Conservation (phyloP, 2,888 invertebrate species). For the Diploptera punctata region DNA sequence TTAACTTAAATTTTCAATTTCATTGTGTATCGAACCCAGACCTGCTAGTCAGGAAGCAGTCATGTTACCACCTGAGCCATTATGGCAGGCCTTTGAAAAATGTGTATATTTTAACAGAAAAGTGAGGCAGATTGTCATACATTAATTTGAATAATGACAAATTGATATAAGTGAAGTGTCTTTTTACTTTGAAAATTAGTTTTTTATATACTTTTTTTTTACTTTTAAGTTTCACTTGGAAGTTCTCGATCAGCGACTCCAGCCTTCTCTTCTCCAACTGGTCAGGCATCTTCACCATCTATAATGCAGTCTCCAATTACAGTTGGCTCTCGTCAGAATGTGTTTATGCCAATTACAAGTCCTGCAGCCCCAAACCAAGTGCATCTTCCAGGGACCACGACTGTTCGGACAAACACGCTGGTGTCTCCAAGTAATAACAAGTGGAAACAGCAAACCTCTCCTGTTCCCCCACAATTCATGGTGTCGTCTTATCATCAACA, state of each 20-base stretch:
- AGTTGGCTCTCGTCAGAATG: constrained; percentile 79
- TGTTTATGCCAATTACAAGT: constrained; percentile 90
- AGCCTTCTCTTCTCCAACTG: constrained; percentile 77
- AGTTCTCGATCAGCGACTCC: constrained; percentile 94
- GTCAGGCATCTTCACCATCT: constrained; percentile 69
- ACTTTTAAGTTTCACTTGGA: constrained; percentile 80
- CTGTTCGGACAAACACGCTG: constrained; percentile 45
- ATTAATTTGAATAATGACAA: too few species aligned
- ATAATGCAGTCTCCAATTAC: constrained; percentile 71
- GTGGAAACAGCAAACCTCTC: constrained; percentile 55
- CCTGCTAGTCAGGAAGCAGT: too few species aligned
- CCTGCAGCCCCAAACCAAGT: constrained; percentile 53
- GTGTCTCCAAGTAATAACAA: constrained; percentile 52
- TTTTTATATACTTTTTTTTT: too few species aligned
- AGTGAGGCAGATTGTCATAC: too few species aligned
- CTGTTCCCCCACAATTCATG: constrained; percentile 57
- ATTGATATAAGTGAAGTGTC: too few species aligned
- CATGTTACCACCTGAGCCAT: too few species aligned
- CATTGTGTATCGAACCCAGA: too few species aligned
- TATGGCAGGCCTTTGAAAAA: too few species aligned
- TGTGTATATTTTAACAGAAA: too few species aligned
- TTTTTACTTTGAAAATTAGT: too few species aligned
- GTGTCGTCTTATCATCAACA: constrained; percentile 53
- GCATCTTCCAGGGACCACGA: background rate
- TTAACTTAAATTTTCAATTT: too few species aligned